phyloP scores from a whole-genome alignment of 2,113 vertebrate species.

The Eleginops maclovinus region DNA sequence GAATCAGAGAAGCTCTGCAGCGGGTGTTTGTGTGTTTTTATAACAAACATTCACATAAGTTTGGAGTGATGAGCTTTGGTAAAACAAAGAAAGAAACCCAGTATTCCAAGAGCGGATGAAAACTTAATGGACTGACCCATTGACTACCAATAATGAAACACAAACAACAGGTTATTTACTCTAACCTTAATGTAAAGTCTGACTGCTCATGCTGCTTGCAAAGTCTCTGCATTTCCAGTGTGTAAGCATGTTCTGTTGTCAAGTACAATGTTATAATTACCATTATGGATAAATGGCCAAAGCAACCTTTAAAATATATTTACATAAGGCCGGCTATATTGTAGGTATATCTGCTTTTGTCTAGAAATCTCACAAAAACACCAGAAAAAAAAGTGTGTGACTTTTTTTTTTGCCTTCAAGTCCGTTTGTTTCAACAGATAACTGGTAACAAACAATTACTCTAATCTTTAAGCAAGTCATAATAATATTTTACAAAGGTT shows the following conservation, averaged over 20 bases:
- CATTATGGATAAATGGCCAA: not conserved
- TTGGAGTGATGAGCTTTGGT: not conserved
- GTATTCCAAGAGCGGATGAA: not conserved
- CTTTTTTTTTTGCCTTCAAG: too few relatives aligned
- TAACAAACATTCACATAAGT: not conserved
- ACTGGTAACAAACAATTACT: not conserved
- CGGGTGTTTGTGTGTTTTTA: not conserved
- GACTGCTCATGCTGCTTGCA: not conserved
- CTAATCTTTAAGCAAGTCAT: not conserved
- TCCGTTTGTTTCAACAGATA: not conserved
- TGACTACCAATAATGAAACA: not conserved
- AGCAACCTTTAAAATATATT: too few relatives aligned
- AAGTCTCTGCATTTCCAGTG: not conserved
- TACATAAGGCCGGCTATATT: too few relatives aligned
- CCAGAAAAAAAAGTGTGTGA: too few relatives aligned
- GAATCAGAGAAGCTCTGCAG: not conserved
- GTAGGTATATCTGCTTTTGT: not conserved
- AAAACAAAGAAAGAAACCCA: not conserved
- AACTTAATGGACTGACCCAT: not conserved
- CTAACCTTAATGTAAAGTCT: not conserved
- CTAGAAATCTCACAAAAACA: not conserved
- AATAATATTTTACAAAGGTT: constrained; percentile 1
- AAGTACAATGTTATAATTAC: not conserved
- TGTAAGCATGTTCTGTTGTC: not conserved
- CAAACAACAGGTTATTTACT: not conserved